Base-by-base conservation (phyloP, 2,113 vertebrate genomes). In the Ptilonorhynchus violaceus region DNA sequence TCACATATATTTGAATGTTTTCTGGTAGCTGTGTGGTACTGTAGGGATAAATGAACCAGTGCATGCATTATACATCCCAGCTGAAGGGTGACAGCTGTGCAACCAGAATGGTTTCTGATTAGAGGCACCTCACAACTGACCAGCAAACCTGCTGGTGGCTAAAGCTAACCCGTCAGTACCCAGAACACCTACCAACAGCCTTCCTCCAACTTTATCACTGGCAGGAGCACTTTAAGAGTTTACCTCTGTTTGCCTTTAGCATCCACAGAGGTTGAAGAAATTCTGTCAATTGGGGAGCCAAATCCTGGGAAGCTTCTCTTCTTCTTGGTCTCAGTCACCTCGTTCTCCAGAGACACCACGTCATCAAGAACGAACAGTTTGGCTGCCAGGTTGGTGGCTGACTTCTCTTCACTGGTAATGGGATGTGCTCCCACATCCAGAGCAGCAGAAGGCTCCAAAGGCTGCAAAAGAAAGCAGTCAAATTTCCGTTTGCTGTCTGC, bases 291-390 rank as follows among this genome's bases (percentile, higher is more conserved):
- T 0, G 98, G 99, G 13, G 98, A 97, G 10, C 97, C 98, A 96
- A 98, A 99, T 39, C 98, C 98, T 6, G 98, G 94, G 92, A 99
- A 99, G 70, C 99, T 99, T 87, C 99, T 98, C 96, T 99, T 99
- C 95, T 96, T 99, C 97, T 99, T 99, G 21, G 98, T 98, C 97
- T 99, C 99, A 1, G 98, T 98, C 84, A 99, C 98, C 1, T 99
- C 99, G 1, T 99, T 99, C 91, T 99, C 99, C 96, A 98, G 89
- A 88, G 97, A 98, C 37, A 98, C 97, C 85, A 98, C 92, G 41
- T 98, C 98, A 81, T 99, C 97, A 16, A 99, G 92, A 80, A 97
- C 96, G 44, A 98, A 80, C 19, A 99, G 94, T 80, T 99, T 99
- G 17, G 96, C 87, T 24, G 92, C 95, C 33, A 98, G 86, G 44